Base-by-base conservation (phyloP, 2,113 vertebrate genomes). In the Marmota flaviventris region DNA sequence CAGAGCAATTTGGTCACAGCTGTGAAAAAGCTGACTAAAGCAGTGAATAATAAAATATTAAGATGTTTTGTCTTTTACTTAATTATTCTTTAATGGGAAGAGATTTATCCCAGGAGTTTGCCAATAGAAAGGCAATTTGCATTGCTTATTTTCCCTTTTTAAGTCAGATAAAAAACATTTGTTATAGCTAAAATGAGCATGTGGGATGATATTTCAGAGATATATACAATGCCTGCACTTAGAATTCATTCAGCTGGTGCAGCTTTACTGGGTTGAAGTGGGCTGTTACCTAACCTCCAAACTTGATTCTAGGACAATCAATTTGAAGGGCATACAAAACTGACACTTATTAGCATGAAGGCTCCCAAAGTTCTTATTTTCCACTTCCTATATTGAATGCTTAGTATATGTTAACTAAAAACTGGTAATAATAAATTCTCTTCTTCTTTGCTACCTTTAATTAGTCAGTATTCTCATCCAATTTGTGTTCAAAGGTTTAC, bases 331-430 rank as follows among this genome's bases (percentile, higher is more conserved):
- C 24, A 13, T 65, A 17, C 22, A 83, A 76, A 95, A 78, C 32
- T 81, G 17, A 81, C 16, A 48, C 9, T 75, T 69, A 65, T 85
- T 85, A 42, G 32, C 29, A 75, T 61, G 32, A 65, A 75, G 85
- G 29, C 5, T 61, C 18, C 42, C 37, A 76, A 65, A 3, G 5
- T 0, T 75, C 22, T 75, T 67, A 48, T 11, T 67, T 4, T 76
- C 79, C 67, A 32, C 77, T 29, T n/a, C 5, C 32, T 67, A 29
- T 56, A 85, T 9, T 58, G 32, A 63, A 3, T 42, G 18, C 2
- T 78, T 85, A 85, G 67, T 96, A 39, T 89, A n/a, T 27, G 17
- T 93, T 37, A 89, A 39, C 27, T 67, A 39, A 85, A 85, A 73
- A 56, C 48, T 56, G 27, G 2, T 45, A 58, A 29, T 32, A 77